A percentile compares a stretch with the other conserved stretches of the same genome.
Conservation (phyloP, 2,797 vertebrate genomes). For the Cyprinodon diabolis region DNA sequence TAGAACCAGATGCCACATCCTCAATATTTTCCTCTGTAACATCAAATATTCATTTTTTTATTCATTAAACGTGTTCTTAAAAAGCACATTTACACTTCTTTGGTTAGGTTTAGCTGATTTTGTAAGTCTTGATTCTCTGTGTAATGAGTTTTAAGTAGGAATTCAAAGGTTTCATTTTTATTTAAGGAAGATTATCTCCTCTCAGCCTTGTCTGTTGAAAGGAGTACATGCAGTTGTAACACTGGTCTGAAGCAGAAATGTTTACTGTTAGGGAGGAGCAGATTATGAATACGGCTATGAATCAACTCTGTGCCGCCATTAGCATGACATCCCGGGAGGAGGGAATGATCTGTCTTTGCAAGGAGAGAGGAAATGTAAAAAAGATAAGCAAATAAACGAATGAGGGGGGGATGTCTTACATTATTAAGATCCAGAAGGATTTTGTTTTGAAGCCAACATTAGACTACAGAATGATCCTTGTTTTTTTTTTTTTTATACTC, state of each 20-base stretch:
- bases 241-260: slow-evolving; percentile 23
- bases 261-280: slow-evolving; percentile 54
- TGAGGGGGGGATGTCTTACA: neutral
- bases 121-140: neutral
- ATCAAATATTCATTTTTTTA: neutral
- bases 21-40: slow-evolving; percentile 1
- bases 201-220: slow-evolving; percentile 6
- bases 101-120: neutral
- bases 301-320: slow-evolving; percentile 41
- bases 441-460: slow-evolving; percentile 2
- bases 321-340: slow-evolving; percentile 33
- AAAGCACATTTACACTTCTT: neutral
- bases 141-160: neutral
- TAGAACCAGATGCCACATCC: slow-evolving; percentile 39
- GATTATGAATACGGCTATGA: slow-evolving; percentile 39
- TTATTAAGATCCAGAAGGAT: neutral
- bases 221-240: neutral
- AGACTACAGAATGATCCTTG: neutral
- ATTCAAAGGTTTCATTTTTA: neutral
- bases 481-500: neutral
- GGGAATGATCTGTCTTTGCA: slow-evolving; percentile 1
- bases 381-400: neutral
- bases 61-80: neutral
- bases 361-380: slow-evolving; percentile 8
- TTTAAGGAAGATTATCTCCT: neutral